phyloP scores from a whole-genome alignment of 1,140 invertebrate species.

The Helicorthomorpha holstii region DNA sequence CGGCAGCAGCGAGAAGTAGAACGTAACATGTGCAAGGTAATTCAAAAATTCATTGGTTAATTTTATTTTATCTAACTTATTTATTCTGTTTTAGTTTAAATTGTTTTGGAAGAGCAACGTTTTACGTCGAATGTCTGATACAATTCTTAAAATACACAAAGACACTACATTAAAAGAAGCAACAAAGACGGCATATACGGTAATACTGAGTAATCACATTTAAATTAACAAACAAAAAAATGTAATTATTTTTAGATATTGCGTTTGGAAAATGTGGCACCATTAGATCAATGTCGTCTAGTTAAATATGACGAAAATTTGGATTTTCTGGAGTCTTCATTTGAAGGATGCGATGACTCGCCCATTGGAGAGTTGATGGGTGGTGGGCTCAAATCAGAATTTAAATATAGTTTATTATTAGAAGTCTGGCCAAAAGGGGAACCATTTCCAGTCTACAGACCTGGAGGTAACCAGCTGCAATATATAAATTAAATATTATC shows the following conservation, averaged over 20 bases:
- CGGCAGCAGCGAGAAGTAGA: slow-evolving; percentile 37
- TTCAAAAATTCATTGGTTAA: not conserved
- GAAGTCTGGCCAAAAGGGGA: slow-evolving; percentile 46
- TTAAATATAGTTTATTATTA: slow-evolving; percentile 43
- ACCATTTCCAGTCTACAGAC: slow-evolving; percentile 43
- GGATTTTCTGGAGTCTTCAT: slow-evolving; percentile 50
- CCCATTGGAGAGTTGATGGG: slow-evolving; percentile 32
- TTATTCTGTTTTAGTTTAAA: slow-evolving; percentile 25
- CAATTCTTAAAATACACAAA: slow-evolving; percentile 35
- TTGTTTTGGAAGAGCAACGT: slow-evolving; percentile 44
- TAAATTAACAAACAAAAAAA: too few relatives aligned
- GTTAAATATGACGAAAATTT: slow-evolving; percentile 49
- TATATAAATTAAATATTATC: too few relatives aligned
- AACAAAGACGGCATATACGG: slow-evolving; percentile 37
- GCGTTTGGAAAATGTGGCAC: slow-evolving; percentile 36
- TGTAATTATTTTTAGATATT: slow-evolving; percentile 34
- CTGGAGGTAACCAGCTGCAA: slow-evolving; percentile 42
- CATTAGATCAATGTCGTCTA: slow-evolving; percentile 46
- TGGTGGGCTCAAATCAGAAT: slow-evolving; percentile 26
- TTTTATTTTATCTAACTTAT: not conserved
- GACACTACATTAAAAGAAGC: slow-evolving; percentile 39
- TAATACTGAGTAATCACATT: slow-evolving; percentile 18
- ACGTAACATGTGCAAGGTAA: slow-evolving; percentile 38
- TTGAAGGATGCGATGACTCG: slow-evolving; percentile 39
- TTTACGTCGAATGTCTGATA: slow-evolving; percentile 32